Conservation (phyloP, 1,140 invertebrate genomes). For the Drosophila dunni region DNA sequence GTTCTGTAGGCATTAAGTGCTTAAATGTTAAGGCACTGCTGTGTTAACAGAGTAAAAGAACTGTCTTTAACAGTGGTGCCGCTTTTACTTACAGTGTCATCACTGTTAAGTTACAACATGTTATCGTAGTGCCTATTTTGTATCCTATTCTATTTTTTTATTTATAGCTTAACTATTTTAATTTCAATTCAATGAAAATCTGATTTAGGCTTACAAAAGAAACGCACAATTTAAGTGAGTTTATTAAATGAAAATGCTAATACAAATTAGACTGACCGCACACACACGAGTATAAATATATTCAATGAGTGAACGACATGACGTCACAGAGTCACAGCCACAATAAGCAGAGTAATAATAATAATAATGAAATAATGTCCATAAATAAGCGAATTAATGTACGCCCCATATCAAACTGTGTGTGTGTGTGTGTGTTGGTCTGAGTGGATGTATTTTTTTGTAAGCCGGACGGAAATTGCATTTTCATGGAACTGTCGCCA, state of each 20-base stretch:
- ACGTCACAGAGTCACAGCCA: conserved; percentile 30
- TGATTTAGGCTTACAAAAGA: not conserved
- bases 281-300: conserved; percentile 17
- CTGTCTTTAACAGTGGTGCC: too few relatives aligned
- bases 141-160: not conserved
- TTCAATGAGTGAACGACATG: conserved; percentile 27
- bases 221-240: conserved; percentile 15
- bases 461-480: conserved; percentile 57
- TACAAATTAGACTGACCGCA: conserved; percentile 11
- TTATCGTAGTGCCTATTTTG: too few relatives aligned
- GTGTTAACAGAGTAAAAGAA: too few relatives aligned
- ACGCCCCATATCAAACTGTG: conserved; percentile 24
- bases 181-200: conserved; percentile 39
- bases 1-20: too few relatives aligned
- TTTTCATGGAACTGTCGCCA: conserved; percentile 36
- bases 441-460: conserved; percentile 8
- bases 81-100: too few relatives aligned
- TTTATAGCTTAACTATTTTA: conserved; percentile 1
- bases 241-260: conserved; percentile 36
- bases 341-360: conserved; percentile 21
- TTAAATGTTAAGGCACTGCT: too few relatives aligned
- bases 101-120: too few relatives aligned
- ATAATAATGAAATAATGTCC: conserved; percentile 46
- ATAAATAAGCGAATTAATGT: conserved; percentile 37
- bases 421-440: not conserved